Evolutionary conservation across 2,797 vertebrate species (phyloP).

Genomic region (Rhinophrynus dorsalis): DNA sequence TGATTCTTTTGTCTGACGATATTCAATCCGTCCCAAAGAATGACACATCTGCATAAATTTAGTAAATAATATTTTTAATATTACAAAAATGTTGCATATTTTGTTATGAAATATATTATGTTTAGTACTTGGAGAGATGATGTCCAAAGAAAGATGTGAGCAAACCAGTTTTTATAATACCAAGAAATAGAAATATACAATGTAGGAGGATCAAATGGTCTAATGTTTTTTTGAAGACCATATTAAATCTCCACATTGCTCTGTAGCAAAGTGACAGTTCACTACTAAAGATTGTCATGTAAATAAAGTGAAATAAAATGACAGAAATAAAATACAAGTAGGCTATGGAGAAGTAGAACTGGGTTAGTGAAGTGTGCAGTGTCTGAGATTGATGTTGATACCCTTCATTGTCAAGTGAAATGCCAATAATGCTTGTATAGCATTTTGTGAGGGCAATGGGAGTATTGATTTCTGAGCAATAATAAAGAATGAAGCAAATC

Average conservation of each 20-base stretch:
- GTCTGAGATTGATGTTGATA: slow-evolving; percentile 88
- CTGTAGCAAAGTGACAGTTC: slow-evolving; percentile 35
- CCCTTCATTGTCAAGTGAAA: slow-evolving; percentile 85
- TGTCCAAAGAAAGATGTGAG: too few species aligned
- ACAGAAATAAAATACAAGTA: slow-evolving; percentile 62
- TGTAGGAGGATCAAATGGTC: too few species aligned
- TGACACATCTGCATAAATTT: too few species aligned
- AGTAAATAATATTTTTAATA: too few species aligned
- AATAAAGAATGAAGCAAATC: slow-evolving; percentile 82
- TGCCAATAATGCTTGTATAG: slow-evolving; percentile 94
- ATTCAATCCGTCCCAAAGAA: too few species aligned
- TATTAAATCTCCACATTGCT: neutral
- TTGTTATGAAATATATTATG: too few species aligned
- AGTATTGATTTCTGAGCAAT: slow-evolving; percentile 88
- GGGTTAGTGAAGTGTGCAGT: slow-evolving; percentile 68
- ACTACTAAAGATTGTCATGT: slow-evolving; percentile 58
- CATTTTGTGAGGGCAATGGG: slow-evolving; percentile 91
- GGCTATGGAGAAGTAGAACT: slow-evolving; percentile 59
- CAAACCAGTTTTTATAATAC: too few species aligned
- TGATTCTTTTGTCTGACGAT: too few species aligned
- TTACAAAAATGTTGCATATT: too few species aligned
- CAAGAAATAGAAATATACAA: too few species aligned
- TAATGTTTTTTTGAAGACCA: too few species aligned
- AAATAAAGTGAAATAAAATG: slow-evolving; percentile 53
- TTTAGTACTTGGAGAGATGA: too few species aligned